A percentile compares a stretch with the other conserved stretches of the same genome.
phyloP scores from a whole-genome alignment of 2,113 vertebrate species.

The Albula glossodonta region DNA sequence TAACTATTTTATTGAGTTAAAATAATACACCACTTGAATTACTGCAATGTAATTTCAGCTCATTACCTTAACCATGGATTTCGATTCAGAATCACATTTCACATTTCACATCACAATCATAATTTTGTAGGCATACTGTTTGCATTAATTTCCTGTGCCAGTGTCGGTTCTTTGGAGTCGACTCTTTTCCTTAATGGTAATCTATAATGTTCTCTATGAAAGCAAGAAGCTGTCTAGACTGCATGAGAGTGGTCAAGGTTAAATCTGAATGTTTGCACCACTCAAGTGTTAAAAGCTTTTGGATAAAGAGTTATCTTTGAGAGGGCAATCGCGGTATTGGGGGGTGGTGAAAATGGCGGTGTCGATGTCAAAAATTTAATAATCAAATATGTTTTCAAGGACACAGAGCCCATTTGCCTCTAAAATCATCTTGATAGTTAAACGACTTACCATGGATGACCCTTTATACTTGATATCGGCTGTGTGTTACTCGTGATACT shows the following conservation, averaged over 20 bases:
- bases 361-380: conserved; percentile 73
- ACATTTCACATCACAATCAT: too few species aligned
- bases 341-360: conserved; percentile 71
- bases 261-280: conserved; percentile 80
- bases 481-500: conserved; percentile 43
- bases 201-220: not conserved
- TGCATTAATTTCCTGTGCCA: too few species aligned
- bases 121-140: too few species aligned
- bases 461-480: conserved; percentile 43
- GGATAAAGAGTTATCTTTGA: conserved; percentile 66
- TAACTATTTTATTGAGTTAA: too few species aligned
- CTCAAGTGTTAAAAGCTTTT: conserved; percentile 81
- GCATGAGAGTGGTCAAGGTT: conserved; percentile 73
- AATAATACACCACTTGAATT: not conserved
- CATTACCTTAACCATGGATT: too few species aligned
- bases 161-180: too few species aligned
- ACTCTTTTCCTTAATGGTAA: not conserved
- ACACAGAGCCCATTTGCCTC: conserved; percentile 73
- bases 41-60: not conserved
- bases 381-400: conserved; percentile 81
- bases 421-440: conserved; percentile 73
- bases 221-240: conserved; percentile 32
- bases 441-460: conserved; percentile 61
- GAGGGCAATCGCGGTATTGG: conserved; percentile 61
- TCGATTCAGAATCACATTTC: too few species aligned